Base-by-base conservation (phyloP, 2,888 invertebrate genomes). In the Lepetodrilus schrolli region DNA sequence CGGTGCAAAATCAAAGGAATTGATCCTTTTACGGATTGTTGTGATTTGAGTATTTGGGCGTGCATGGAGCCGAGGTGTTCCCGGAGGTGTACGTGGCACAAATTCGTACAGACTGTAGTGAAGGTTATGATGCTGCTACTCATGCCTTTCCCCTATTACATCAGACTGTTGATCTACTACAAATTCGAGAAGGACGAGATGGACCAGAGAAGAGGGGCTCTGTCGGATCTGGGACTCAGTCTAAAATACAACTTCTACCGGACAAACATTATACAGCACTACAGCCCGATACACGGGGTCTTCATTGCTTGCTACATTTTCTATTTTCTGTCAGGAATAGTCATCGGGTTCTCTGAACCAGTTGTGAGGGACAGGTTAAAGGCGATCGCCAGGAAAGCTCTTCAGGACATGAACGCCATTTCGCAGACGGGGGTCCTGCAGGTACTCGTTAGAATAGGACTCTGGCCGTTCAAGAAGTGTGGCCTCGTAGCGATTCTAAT, bases 401-500 rank as follows among this genome's bases (percentile, higher is more conserved):
- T 89, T 21, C 82, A 83, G 47, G 89, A 89, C 74, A 84, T 89
- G 83, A 80, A 82, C 51, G 82, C 80, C 49, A 84, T 89, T 4
- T 86, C 87, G 1, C 82, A 87, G 75, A 83, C 87, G 0, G 86
- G 83, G 26, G 86, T 87, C 1, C 72, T 89, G 10, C 83, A 85
- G 30, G 82, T 88, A 21, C 73, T 88, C 10, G 78, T 88, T 0
- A 77, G 84, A n/a, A 81, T 86, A 51, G 73, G 85, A 7, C 75
- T 89, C 23, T 87, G 83, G 84, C 90, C 90, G 0, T 90, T 89
- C 78, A 83, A 84, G 70, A 84, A 82, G 43, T 87, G 81, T 73
- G 90, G 90, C 1, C 72, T 88, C 0, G 37, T 88, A 1, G 90
- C 87, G 0, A 77, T 87, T 34, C 20, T 88, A 0, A 69, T 88